Evolutionary conservation across 1,140 invertebrate species (phyloP).

Genomic region (Heliconius himera): DNA sequence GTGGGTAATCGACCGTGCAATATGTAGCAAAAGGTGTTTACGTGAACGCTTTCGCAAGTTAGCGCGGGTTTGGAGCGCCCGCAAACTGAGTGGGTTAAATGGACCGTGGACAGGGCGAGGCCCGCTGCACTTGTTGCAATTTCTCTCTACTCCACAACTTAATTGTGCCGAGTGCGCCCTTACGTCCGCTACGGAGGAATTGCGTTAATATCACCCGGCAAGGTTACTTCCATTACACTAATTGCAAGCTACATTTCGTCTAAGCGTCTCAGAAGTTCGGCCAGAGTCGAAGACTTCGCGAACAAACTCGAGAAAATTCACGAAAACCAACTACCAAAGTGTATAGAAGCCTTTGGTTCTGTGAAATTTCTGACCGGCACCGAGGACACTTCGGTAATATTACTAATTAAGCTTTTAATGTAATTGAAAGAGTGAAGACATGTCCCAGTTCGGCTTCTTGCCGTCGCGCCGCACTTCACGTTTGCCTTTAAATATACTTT

Average conservation of each 20-base stretch:
- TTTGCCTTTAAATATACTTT: slow-evolving; percentile 72
- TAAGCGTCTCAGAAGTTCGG: slow-evolving; percentile 73
- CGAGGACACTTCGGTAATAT: slow-evolving; percentile 72
- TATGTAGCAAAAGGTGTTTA: slow-evolving; percentile 58
- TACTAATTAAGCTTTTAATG: slow-evolving; percentile 80
- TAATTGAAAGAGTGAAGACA: slow-evolving; percentile 75
- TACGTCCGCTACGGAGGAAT: slow-evolving; percentile 76
- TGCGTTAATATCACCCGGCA: slow-evolving; percentile 72
- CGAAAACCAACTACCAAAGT: slow-evolving; percentile 67
- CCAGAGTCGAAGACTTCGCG: slow-evolving; percentile 59
- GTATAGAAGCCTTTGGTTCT: slow-evolving; percentile 54
- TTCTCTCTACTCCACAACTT: slow-evolving; percentile 74
- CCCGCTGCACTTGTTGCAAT: slow-evolving; percentile 79
- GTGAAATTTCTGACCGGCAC: slow-evolving; percentile 48
- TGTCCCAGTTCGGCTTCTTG: slow-evolving; percentile 52
- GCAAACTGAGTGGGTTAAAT: slow-evolving; percentile 76
- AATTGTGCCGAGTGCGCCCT: slow-evolving; percentile 76
- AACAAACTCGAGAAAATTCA: slow-evolving; percentile 72
- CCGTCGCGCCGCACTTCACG: slow-evolving; percentile 42
- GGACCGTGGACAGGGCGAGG: slow-evolving; percentile 69
- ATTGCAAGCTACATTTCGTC: slow-evolving; percentile 79
- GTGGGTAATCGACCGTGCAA: slow-evolving; percentile 52
- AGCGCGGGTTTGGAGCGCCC: slow-evolving; percentile 54
- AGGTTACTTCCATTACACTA: slow-evolving; percentile 79
- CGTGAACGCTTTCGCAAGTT: slow-evolving; percentile 51